Evolutionary conservation across 2,888 invertebrate genomes (phyloP).

Genomic region (Lampropteryx suffumata): DNA sequence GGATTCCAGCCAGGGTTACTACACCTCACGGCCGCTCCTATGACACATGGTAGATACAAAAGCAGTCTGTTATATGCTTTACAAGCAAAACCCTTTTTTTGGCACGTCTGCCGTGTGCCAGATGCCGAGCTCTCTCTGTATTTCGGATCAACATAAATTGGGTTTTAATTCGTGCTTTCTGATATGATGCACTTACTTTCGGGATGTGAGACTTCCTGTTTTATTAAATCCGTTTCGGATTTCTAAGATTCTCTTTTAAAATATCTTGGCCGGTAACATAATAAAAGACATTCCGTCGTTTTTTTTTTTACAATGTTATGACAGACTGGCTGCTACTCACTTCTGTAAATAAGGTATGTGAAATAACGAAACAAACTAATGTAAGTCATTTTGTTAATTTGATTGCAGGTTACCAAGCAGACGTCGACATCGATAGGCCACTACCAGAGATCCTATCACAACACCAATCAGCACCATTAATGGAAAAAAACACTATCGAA

Average conservation of each 20-base stretch:
- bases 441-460: constrained; percentile 64
- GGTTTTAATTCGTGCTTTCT: constrained; percentile 9
- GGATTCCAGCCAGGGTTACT: constrained; percentile 48
- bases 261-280: too few species aligned
- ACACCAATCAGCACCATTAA: constrained; percentile 47
- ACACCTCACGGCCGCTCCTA: constrained; percentile 1
- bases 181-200: constrained; percentile 1
- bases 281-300: too few species aligned
- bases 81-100: not conserved
- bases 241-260: not conserved
- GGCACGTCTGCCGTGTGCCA: not conserved
- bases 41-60: not conserved
- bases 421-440: constrained; percentile 58
- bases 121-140: not conserved
- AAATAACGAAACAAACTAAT: too few species aligned
- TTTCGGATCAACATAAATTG: constrained; percentile 7
- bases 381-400: not conserved
- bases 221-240: constrained; percentile 11
- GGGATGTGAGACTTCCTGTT: constrained; percentile 9
- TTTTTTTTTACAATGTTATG: too few species aligned
- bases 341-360: too few species aligned
- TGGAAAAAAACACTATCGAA: constrained; percentile 62
- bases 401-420: constrained; percentile 66
- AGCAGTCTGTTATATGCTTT: not conserved
- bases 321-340: too few species aligned